These are phyloP conservation scores for Ditula angustiorana DNA, from an alignment of 2,888 invertebrate genomes.

Conservation along the genomic window DNA sequence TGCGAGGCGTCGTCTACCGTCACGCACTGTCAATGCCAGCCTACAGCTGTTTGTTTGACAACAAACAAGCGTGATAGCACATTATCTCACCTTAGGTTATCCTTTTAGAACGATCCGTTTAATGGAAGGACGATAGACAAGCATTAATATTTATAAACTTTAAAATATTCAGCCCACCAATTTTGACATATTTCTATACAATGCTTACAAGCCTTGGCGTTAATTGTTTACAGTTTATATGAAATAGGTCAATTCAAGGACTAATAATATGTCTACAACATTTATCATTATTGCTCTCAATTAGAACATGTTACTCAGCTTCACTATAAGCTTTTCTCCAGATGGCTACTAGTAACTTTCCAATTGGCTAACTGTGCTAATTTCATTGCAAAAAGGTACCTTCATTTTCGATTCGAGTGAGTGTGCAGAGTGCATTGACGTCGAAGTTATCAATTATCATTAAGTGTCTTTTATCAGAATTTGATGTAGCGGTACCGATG, in stretches of 20 bases:
- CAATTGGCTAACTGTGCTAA: constrained; percentile 27
- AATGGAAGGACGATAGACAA: constrained; percentile 6
- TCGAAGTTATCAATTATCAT: constrained; percentile 51
- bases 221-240: not conserved
- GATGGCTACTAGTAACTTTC: constrained; percentile 25
- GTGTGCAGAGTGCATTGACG: constrained; percentile 49
- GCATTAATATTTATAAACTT: constrained; percentile 28
- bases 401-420: constrained; percentile 44
- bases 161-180: constrained; percentile 12
- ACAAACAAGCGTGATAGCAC: constrained; percentile 62
- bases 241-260: constrained; percentile 3
- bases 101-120: constrained; percentile 17
- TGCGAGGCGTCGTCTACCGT: constrained; percentile 63
- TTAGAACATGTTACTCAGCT: constrained; percentile 6
- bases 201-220: too few species aligned
- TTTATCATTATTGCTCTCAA: constrained; percentile 8
- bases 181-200: not conserved
- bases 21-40: constrained; percentile 63
- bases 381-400: constrained; percentile 26
- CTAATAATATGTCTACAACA: constrained; percentile 13
- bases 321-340: constrained; percentile 19
- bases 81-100: constrained; percentile 46
- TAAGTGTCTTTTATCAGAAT: constrained; percentile 54
- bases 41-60: constrained; percentile 74
- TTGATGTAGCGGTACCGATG: constrained; percentile 49